Conservation (phyloP, 2,113 vertebrate species). For the Nematolebias whitei region DNA sequence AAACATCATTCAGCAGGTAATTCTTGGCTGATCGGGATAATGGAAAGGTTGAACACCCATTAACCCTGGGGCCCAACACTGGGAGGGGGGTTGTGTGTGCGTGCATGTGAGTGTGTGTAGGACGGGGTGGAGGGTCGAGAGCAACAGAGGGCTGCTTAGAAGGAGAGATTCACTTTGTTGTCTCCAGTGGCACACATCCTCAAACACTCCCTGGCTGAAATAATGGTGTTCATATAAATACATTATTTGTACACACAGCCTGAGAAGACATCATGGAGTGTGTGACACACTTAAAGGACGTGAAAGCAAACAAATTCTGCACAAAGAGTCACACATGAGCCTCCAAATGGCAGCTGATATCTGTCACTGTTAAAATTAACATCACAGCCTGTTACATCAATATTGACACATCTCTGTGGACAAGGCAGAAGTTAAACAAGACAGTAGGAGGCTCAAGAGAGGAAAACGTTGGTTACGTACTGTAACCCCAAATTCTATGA, state of each 20-base stretch:
- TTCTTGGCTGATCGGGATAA: slow-evolving; percentile 99
- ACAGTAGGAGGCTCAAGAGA: too few relatives aligned
- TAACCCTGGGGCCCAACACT: slow-evolving; percentile 98
- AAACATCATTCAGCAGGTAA: slow-evolving; percentile 99
- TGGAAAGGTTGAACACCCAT: slow-evolving; percentile 99
- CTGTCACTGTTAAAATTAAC: too few relatives aligned
- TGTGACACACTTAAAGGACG: too few relatives aligned
- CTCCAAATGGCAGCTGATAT: too few relatives aligned
- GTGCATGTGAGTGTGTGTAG: slow-evolving; percentile 41
- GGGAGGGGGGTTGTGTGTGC: slow-evolving; percentile 84
- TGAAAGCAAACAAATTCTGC: too few relatives aligned
- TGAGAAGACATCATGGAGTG: slow-evolving; percentile 27
- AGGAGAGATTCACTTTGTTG: slow-evolving; percentile 60
- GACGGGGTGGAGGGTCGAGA: slow-evolving; percentile 52
- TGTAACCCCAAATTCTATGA: too few relatives aligned
- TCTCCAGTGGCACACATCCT: slow-evolving; percentile 54
- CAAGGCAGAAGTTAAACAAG: too few relatives aligned
- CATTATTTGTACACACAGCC: slow-evolving; percentile 33
- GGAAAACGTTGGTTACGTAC: too few relatives aligned
- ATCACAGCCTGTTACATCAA: too few relatives aligned
- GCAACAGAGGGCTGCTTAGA: slow-evolving; percentile 48
- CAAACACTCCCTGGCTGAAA: slow-evolving; percentile 45
- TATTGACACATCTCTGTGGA: too few relatives aligned
- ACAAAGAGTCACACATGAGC: too few relatives aligned
- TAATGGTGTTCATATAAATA: slow-evolving; percentile 62